Evolutionary conservation across 2,888 invertebrate species (phyloP), one percentile per base, ranked within the genome.

Genomic region (Argyresthia albistria): DNA sequence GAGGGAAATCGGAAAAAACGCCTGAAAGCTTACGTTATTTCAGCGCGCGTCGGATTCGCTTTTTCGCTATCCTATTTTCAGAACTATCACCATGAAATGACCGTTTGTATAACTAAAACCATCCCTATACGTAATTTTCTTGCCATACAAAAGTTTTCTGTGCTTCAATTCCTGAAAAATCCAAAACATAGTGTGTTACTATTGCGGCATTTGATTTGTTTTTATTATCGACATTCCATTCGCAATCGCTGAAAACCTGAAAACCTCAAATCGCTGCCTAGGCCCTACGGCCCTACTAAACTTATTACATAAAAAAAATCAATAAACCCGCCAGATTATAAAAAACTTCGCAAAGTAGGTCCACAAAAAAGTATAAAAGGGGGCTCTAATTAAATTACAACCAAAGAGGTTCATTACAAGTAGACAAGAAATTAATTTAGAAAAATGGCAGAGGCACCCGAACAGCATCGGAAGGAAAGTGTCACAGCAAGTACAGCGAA

Each of bases 371-470:
- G 8, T 25, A n/a, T 9, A 15, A 7, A 8, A 35, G 11, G 6
- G 1, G 16, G 14, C 8, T 14, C 8, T 46, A 46, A 46, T 35
- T 46, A n/a, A 46, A 46, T 46, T 35, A 46, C n/a, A 43, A 3
- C 12, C 12, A 8, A 12, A 43, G 43, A 12, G 8, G 4, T 14
- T 1, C n/a, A 11, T 6, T 6, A 8, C 14, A 45, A 45, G 16
- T 45, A 15, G 4, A 15, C 15, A 45, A 45, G 45, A 45, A 47
- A 48, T 14, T n/a, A 6, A 1, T 37, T 48, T 14, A 35, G 8
- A 37, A 52, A 35, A 52, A 86, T 86, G 84, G 83, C 86, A 55
- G 86, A 87, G 53, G 72, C 68, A 6, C 83, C 62, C 8, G 77
- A 70, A 60, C 72, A 70, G 54, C 62, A 66, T 48, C 69, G 84